A percentile compares a stretch with the other conserved stretches of the same genome.
phyloP scores from a whole-genome alignment of 64 coral and sea anemone species.

The Trachythela sp. region DNA sequence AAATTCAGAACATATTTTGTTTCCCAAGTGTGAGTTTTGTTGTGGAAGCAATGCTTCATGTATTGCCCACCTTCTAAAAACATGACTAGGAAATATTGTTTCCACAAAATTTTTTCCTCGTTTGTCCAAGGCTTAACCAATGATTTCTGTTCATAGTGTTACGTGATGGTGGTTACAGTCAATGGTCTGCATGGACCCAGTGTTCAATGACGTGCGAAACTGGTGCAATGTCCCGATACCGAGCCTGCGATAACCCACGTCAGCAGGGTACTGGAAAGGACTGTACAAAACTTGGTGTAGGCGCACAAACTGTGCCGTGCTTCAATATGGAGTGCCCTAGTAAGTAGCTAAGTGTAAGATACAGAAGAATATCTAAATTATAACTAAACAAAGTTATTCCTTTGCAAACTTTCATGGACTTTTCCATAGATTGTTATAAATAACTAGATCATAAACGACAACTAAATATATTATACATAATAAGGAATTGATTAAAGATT shows the following conservation, averaged over 20 bases:
- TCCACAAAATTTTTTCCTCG: no score
- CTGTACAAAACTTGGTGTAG: background rate
- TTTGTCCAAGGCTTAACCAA: no score
- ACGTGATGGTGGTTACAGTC: constrained; percentile 1
- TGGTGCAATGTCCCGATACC: background rate
- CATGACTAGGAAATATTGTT: no score
- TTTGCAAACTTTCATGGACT: no score
- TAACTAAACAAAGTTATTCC: background rate
- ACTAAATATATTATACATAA: no score
- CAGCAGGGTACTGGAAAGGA: background rate
- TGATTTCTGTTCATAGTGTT: background rate
- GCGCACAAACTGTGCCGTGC: background rate
- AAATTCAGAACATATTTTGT: no score
- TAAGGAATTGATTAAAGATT: no score
- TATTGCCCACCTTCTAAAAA: no score
- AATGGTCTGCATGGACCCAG: background rate
- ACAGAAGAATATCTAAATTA: background rate
- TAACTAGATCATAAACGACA: no score
- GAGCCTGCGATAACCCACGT: constrained; percentile 5
- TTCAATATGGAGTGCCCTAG: background rate
- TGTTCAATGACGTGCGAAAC: constrained; percentile 1
- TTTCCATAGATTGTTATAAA: no score
- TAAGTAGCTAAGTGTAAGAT: background rate
- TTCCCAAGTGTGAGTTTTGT: no score
- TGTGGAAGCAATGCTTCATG: no score